Evolutionary conservation across 2,797 vertebrate genomes (phyloP).

Genomic region (Gymnopithys bicolor): DNA sequence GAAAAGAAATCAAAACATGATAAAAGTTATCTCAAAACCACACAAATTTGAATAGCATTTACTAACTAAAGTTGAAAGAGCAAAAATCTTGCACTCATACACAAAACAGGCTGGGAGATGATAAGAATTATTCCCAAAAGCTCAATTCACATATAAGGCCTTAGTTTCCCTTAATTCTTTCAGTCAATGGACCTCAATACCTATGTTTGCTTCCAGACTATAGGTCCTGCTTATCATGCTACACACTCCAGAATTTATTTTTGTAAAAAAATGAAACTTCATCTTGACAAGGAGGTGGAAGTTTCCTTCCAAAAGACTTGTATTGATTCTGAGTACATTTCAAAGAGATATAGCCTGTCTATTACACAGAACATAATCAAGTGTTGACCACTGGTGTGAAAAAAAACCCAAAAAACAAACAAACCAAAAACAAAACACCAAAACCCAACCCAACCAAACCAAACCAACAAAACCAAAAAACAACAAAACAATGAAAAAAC

Average conservation of each 20-base stretch:
- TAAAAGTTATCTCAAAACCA: not conserved
- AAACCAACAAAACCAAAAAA: too few species aligned
- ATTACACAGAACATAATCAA: not conserved
- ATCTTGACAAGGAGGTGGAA: fast-evolving
- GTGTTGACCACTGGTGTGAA: not conserved
- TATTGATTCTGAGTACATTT: not conserved
- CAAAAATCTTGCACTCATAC: not conserved
- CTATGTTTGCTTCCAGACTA: not conserved
- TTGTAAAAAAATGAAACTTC: not conserved
- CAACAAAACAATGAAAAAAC: too few species aligned
- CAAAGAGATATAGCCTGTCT: not conserved
- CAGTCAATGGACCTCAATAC: not conserved
- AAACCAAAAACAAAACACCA: too few species aligned
- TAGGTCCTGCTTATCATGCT: not conserved
- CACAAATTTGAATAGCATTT: not conserved
- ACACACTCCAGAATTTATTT: not conserved
- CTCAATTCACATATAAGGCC: not conserved
- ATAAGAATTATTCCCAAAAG: not conserved
- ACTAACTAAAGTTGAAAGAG: not conserved
- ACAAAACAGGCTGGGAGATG: not conserved
- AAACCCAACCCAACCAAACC: too few species aligned
- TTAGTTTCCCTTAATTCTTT: not conserved
- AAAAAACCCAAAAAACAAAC: fast-evolving
- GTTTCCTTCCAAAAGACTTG: not conserved
- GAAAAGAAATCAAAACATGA: not conserved